phyloP scores from a whole-genome alignment of 1,140 invertebrate species.

The Sinella curviseta region DNA sequence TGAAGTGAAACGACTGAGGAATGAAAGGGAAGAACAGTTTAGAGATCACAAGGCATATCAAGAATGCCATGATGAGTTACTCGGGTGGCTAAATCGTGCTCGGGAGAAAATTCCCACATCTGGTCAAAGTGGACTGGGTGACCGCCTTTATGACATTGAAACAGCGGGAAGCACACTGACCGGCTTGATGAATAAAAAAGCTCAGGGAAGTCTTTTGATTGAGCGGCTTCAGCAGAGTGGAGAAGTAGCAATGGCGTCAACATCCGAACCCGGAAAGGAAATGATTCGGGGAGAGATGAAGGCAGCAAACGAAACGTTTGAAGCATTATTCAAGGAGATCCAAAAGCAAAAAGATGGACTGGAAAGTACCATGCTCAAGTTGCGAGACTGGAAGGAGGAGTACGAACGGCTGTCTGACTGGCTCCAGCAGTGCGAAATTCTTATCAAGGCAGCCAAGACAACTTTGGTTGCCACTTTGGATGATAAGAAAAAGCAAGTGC shows the following conservation, averaged over 20 bases:
- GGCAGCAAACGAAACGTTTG: constrained; percentile 78
- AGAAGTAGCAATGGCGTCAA: constrained; percentile 79
- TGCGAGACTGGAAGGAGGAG: constrained; percentile 88
- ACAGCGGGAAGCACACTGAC: constrained; percentile 82
- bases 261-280: constrained; percentile 74
- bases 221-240: constrained; percentile 83
- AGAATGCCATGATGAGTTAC: constrained; percentile 83
- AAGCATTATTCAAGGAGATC: constrained; percentile 80
- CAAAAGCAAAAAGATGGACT: constrained; percentile 79
- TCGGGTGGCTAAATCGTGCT: constrained; percentile 78
- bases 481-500: constrained; percentile 82
- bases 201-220: constrained; percentile 82
- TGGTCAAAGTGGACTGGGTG: constrained; percentile 78
- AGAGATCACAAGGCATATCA: constrained; percentile 84
- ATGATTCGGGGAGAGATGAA: constrained; percentile 81
- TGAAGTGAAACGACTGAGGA: constrained; percentile 70
- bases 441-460: constrained; percentile 86
- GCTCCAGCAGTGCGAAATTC: constrained; percentile 88
- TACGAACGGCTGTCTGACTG: constrained; percentile 87
- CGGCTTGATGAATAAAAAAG: constrained; percentile 80
- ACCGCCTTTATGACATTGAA: constrained; percentile 79
- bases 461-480: constrained; percentile 75
- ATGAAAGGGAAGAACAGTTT: constrained; percentile 79
- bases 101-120: constrained; percentile 84
- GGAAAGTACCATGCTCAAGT: constrained; percentile 77